Base-by-base conservation (phyloP, 2,113 vertebrate species). In the Eublepharis macularius region DNA sequence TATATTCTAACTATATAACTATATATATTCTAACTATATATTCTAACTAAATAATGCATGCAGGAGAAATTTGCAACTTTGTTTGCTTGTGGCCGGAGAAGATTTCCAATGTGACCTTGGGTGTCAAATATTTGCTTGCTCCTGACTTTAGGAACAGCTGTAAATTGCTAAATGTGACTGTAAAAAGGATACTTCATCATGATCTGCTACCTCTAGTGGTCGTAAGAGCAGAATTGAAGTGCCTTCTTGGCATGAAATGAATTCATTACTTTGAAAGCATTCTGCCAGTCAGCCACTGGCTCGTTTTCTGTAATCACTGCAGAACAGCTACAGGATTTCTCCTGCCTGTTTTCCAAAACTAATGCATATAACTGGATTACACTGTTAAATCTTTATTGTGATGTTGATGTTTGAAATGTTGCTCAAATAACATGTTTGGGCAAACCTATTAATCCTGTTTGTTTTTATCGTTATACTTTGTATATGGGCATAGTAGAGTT, bases 361-460 rank as follows among this genome's bases (percentile, higher is more conserved):
- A 3, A 77, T 54, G 32, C 49, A 54, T 34, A 54, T 54, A 41
- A 26, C 83, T 84, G 51, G 39, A 54, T 54, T 69, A 54, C 51
- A 34, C 68, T 69, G 47, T 78, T 57, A 70, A 69, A 41, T 78
- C 36, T 84, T 84, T 45, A 76, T 51, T 84, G 60, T 65, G 63
- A 45, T 68, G 36, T 57, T 70, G 54, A 75, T 47, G 39, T n/a
- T 83, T 47, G 41, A 43, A 83, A 4, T 32, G 16, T n/a, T 76
- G 51, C 47, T 69, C 47, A 57, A 29, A 57, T 32, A 54, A 57
- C 11, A 19, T 26, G 65, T 78, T 49, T 34, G 10, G 49, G 36
- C 36, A 78, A 70, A 85, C 17, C 4, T 70, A 39, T 70, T 57
- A 70, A 78, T 70, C 14, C 24, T 39, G n/a, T 41, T 78, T 70